Evolutionary conservation across 2,888 invertebrate genomes (phyloP), one percentile per base, ranked within the genome.

Genomic region (Erannis defoliaria): DNA sequence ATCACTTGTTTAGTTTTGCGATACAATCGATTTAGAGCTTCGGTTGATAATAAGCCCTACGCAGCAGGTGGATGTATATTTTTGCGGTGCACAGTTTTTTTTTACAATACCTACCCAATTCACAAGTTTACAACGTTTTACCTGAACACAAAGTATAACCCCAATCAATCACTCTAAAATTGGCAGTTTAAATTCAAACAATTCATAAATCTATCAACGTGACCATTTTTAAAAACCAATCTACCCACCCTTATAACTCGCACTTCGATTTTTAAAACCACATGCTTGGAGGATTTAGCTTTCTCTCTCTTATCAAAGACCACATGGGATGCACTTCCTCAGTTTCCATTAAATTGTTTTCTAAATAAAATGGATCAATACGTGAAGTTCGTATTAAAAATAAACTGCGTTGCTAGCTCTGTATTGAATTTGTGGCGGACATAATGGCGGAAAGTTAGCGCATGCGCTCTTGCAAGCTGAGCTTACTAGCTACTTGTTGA

Each of bases 401-500:
- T 53, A 57, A 64, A 60, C 54, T 58, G 31, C 59, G 49, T 57
- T 55, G 54, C 42, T 61, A 55, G 35, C 40, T 26, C 29, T 46
- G 49, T 60, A 60, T 55, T 60, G 55, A 50, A 51, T 53, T 62
- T 26, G 51, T 56, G 62, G 65, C 64, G 53, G 68, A 66, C 89
- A 86, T 89, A 71, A 86, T 89, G 85, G 70, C 62, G 66, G 57
- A 64, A 61, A 48, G 40, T 68, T 54, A 43, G 76, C 84, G 86
- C 88, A 82, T 85, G 90, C 88, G 89, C 81, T 64, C 50, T 57
- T 43, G 55, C 57, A 63, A 40, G 50, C 58, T 70, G 67, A 69
- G 70, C 65, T 75, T 76, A 80, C 77, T 73, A 75, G 75, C 86
- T 86, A 92, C 92, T 92, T 92, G 92, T 92, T 92, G 92, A 90